Evolutionary conservation across 64 coral and sea anemone species (phyloP).

Genomic region (Acropora tenuis): DNA sequence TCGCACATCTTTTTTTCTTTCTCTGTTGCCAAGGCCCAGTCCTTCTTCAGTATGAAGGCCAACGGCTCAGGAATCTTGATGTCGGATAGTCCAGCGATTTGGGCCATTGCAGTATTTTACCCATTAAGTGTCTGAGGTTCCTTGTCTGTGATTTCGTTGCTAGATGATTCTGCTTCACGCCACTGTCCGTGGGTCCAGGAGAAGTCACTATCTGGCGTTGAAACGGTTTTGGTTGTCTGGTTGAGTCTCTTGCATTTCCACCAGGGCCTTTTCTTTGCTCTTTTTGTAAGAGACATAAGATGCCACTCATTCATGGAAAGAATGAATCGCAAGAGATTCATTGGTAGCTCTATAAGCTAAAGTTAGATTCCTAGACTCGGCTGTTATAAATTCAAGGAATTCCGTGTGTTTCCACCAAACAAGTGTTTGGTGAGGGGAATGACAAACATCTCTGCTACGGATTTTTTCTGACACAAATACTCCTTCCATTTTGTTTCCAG

Average conservation of each 20-base stretch:
- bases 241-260: conserved; percentile 13
- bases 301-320: neutral
- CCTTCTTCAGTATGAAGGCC: conserved; percentile 44
- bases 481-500: too few species aligned
- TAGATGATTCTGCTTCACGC: conserved; percentile 11
- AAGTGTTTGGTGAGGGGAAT: too few species aligned
- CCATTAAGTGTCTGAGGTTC: neutral
- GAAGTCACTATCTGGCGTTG: conserved; percentile 6
- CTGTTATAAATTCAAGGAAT: neutral
- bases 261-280: conserved; percentile 32
- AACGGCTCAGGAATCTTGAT: conserved; percentile 37
- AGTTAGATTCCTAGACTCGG: neutral
- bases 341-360: neutral
- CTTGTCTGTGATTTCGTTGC: conserved; percentile 5
- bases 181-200: conserved; percentile 39
- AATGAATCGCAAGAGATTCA: neutral
- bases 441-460: too few species aligned
- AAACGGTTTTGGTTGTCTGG: conserved; percentile 29
- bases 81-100: conserved; percentile 58
- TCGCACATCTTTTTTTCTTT: conserved; percentile 43
- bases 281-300: conserved; percentile 15
- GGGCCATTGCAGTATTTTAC: conserved; percentile 13
- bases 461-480: too few species aligned
- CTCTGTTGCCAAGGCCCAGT: conserved; percentile 60
- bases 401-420: too few species aligned